Base-by-base conservation (phyloP, 2,113 vertebrate genomes). In the Tetrao urogallus region DNA sequence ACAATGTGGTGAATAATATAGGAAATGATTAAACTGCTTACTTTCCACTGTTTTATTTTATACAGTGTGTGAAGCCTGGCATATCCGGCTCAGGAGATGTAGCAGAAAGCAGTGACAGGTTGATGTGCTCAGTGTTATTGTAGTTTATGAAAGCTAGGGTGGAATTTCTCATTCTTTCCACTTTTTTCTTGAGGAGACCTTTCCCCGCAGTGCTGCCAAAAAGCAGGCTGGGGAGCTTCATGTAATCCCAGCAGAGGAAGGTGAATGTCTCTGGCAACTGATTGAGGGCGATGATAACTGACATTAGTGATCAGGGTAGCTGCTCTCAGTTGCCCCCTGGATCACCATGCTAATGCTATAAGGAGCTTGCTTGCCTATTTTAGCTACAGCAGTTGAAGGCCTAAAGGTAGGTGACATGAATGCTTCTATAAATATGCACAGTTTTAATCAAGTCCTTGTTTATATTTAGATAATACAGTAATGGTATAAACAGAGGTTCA, bases 301-400 rank as follows among this genome's bases (percentile, higher is more conserved):
- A 74, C 82, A 77, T 88, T 8, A 54, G 76, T 7, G 56, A 64
- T 90, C 72, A 63, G 71, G 56, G 18, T 61, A 93, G 82, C 82
- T 88, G 60, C 88, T 88, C 82, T 91, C 82, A 52, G 86, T 86
- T 95, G 93, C 85, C 88, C 90, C 92, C 82, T 64, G 76, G 67
- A 56, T 96, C 73, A 74, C 94, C 56, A 58, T 38, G 69, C 82
- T 88, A 79, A 88, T 90, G 75, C 82, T 70, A 15, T 91, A 91
- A 94, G 88, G 76, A 94, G 86, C 90, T 96, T 95, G 76, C 85
- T 80, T 83, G 95, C 76, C 92, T 30, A 42, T 88, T 92, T 90
- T 93, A 95, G 85, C 86, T 90, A 54, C 94, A 64, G 88, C 64
- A 83, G 75, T 86, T 86, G 38, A 81, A 86, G 47, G 65, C 88